A percentile compares a stretch with the other conserved stretches of the same genome.
phyloP scores from a whole-genome alignment of 2,888 invertebrate genomes.

The Pristionchus maxplancki region DNA sequence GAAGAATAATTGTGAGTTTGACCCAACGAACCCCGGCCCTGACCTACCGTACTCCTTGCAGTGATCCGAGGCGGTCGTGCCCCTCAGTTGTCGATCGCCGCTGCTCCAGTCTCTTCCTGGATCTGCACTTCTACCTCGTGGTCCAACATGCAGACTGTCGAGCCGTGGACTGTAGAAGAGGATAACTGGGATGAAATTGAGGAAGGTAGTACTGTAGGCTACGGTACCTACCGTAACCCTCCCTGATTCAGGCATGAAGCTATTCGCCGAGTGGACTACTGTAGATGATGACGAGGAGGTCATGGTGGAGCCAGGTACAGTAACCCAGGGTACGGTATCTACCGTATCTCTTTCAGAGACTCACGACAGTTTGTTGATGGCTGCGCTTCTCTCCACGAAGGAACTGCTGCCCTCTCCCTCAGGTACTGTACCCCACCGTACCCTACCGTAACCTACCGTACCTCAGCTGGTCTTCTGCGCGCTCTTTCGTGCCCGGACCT shows the following conservation, averaged over 20 bases:
- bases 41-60: not conserved
- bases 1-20: not conserved
- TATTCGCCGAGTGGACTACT: not conserved
- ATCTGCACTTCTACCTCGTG: not conserved
- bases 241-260: not conserved
- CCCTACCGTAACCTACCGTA: not conserved
- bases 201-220: not conserved
- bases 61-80: not conserved
- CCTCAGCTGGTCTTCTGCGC: not conserved
- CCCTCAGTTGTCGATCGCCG: not conserved
- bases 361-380: not conserved
- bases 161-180: not conserved
- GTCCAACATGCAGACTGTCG: not conserved
- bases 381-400: not conserved
- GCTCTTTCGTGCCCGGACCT: constrained; percentile 1
- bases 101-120: not conserved
- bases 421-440: not conserved
- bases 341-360: constrained; percentile 3
- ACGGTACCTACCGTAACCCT: not conserved
- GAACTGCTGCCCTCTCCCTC: not conserved
- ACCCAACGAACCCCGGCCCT: not conserved
- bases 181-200: not conserved
- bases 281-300: not conserved
- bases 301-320: constrained; percentile 24
- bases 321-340: too few species aligned